Evolutionary conservation across 2,113 vertebrate genomes (phyloP).

Genomic region (Zosterops japonicus): DNA sequence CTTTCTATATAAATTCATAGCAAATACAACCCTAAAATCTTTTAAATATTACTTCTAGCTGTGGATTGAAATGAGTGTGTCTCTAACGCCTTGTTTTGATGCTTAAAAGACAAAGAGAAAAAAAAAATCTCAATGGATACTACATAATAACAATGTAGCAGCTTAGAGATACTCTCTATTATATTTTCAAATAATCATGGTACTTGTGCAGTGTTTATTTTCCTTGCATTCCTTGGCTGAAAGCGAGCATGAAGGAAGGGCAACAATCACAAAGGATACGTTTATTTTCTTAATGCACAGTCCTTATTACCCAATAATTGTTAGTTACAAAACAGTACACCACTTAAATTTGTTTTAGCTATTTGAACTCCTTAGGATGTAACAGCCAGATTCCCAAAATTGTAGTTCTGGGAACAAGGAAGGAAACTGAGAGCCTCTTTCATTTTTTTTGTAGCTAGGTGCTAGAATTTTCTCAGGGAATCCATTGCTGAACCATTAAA

Average conservation of each 20-base stretch:
- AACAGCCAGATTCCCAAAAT: neutral
- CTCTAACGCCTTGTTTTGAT: neutral
- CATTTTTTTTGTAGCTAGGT: neutral
- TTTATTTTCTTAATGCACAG: neutral
- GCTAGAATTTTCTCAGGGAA: neutral
- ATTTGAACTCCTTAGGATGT: neutral
- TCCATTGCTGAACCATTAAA: neutral
- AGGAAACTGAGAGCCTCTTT: neutral
- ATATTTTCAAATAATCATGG: neutral
- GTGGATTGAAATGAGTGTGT: neutral
- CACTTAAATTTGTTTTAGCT: neutral
- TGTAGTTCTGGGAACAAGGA: neutral
- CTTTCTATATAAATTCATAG: neutral
- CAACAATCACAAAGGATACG: neutral
- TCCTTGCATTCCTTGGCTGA: neutral
- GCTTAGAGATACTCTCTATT: neutral
- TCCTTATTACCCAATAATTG: neutral
- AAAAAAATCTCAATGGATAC: neutral
- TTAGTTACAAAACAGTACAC: neutral
- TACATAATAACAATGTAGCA: neutral
- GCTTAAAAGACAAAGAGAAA: neutral
- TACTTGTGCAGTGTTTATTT: neutral
- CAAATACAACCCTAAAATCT: neutral
- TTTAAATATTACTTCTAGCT: neutral
- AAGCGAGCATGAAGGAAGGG: neutral